These are phyloP conservation scores for Endotricha flammealis DNA, from an alignment of 2,888 invertebrate genomes.

Conservation along the genomic window DNA sequence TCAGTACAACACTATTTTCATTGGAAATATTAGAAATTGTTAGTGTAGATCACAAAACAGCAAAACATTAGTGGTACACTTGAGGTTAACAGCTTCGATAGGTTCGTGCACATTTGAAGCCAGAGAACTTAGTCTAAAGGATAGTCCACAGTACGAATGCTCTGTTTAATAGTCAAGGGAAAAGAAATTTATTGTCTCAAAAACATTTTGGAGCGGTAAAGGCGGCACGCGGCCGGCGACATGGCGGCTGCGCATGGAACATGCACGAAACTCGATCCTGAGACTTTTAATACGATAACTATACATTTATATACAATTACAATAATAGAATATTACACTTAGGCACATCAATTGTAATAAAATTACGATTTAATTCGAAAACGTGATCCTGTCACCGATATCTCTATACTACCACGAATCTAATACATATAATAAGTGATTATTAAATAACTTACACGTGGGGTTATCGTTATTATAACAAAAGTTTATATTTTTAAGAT, in stretches of 20 bases:
- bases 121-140: too few relatives aligned
- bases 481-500: conserved; percentile 17
- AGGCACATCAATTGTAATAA: conserved; percentile 80
- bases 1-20: conserved; percentile 51
- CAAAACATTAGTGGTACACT: too few relatives aligned
- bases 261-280: conserved; percentile 32
- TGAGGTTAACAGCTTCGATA: too few relatives aligned
- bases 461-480: conserved; percentile 33
- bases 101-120: too few relatives aligned
- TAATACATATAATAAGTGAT: conserved; percentile 52
- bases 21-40: conserved; percentile 29
- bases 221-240: neutral
- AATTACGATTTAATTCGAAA: conserved; percentile 74
- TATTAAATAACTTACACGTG: conserved; percentile 39
- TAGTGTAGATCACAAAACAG: conserved; percentile 13
- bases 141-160: too few relatives aligned
- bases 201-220: conserved; percentile 38
- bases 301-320: conserved; percentile 62
- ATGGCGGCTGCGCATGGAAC: conserved; percentile 23
- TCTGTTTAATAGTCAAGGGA: conserved; percentile 25
- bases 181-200: conserved; percentile 54
- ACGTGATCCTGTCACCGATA: conserved; percentile 61
- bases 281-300: conserved; percentile 45
- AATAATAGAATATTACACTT: conserved; percentile 73
- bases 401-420: conserved; percentile 59